Percentiles rank a stretch among this genome's conserved stretches.
Evolutionary conservation across 2,797 vertebrate genomes (phyloP).

Genomic region (Buceros bicornis): DNA sequence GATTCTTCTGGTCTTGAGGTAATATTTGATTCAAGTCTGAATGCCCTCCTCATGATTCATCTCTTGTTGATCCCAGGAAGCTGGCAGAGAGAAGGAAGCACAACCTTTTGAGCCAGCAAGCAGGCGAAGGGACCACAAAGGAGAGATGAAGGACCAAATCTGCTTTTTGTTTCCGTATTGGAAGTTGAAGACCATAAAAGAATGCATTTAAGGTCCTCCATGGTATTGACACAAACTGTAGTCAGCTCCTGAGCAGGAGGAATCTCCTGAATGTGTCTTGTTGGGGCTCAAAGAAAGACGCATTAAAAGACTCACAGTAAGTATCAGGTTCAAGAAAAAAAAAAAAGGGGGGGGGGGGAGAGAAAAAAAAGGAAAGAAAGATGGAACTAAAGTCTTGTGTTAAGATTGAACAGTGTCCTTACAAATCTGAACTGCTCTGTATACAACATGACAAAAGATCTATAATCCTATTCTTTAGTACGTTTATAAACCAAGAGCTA

Average conservation of each 20-base stretch:
- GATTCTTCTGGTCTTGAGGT: slow-evolving; percentile 61
- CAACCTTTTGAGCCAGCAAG: slow-evolving; percentile 68
- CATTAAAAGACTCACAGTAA: neutral
- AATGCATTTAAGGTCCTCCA: slow-evolving; percentile 22
- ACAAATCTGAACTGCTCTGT: neutral
- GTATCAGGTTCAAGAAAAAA: neutral
- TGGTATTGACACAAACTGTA: neutral
- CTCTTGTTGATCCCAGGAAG: slow-evolving; percentile 65
- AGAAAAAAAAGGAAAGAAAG: neutral
- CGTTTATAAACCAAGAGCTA: neutral
- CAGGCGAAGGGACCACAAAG: slow-evolving; percentile 54
- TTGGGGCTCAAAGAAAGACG: neutral
- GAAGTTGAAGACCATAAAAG: slow-evolving; percentile 32
- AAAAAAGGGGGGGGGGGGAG: neutral
- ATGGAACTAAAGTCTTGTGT: neutral
- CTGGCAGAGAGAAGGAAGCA: slow-evolving; percentile 75
- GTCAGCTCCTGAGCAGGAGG: neutral
- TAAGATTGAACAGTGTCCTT: neutral
- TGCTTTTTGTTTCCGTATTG: slow-evolving; percentile 24
- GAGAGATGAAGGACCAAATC: slow-evolving; percentile 41
- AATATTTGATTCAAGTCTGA: slow-evolving; percentile 68
- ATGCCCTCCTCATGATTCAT: slow-evolving; percentile 64
- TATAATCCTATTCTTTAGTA: neutral
- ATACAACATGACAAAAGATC: neutral
- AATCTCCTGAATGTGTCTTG: neutral